Conservation (phyloP, 2,113 vertebrate species). For the Dryoscopus gambensis region DNA sequence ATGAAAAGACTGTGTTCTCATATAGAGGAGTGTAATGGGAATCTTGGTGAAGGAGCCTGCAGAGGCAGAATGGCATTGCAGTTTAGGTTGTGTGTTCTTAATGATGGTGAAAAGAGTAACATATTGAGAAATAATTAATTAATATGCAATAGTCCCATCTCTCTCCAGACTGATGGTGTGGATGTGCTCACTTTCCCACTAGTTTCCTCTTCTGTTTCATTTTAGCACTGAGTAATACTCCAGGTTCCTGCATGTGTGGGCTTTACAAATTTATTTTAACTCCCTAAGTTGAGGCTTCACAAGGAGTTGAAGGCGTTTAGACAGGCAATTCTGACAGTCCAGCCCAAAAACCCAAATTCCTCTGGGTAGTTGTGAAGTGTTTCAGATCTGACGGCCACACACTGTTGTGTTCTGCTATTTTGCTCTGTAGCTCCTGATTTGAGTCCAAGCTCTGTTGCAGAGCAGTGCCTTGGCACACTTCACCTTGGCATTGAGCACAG, state of each 20-base stretch:
- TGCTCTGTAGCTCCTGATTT: neutral
- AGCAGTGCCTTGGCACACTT: neutral
- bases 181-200: neutral
- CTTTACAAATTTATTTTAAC: neutral
- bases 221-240: neutral
- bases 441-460: neutral
- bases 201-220: neutral
- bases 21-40: neutral
- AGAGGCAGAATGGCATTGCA: neutral
- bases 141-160: neutral
- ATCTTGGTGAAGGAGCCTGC: neutral
- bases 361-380: neutral
- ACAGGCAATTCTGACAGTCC: neutral
- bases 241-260: neutral
- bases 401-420: neutral
- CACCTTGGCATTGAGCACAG: fast-evolving
- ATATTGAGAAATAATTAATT: neutral
- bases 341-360: neutral
- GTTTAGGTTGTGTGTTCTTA: neutral
- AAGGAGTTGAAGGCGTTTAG: neutral
- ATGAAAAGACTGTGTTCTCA: neutral
- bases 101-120: neutral
- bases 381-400: neutral
- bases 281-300: neutral
- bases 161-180: neutral